These are phyloP conservation scores for Alosa sapidissima DNA, from an alignment of 2,797 vertebrate genomes.

Conservation along the genomic window DNA sequence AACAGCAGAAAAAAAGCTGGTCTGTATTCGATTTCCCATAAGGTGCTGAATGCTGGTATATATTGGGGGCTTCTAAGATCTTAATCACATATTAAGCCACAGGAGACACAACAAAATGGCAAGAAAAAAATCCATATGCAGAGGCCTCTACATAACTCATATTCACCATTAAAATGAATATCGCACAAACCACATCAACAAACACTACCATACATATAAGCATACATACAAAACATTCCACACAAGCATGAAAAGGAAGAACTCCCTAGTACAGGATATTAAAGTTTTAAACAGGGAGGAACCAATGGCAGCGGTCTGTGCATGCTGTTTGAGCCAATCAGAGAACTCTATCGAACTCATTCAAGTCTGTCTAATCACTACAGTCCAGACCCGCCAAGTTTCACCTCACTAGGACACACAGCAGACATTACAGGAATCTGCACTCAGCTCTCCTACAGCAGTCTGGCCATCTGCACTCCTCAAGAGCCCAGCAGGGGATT, in stretches of 20 bases:
- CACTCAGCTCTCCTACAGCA: background rate
- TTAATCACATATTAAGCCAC: background rate
- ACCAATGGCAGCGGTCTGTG: background rate
- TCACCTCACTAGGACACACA: no score
- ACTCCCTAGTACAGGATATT: background rate
- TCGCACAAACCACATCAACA: background rate
- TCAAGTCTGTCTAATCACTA: background rate
- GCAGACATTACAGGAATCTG: no score
- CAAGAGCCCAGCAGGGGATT: background rate
- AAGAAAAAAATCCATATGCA: background rate
- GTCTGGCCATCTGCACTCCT: background rate
- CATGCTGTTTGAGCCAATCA: background rate
- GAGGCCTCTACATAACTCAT: background rate
- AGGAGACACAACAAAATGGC: background rate
- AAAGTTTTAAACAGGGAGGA: background rate
- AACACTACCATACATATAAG: background rate
- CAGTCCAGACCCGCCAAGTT: no score
- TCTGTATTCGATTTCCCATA: background rate
- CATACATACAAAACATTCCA: background rate
- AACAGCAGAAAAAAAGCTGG: background rate
- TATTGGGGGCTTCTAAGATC: no score
- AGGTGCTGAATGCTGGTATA: background rate
- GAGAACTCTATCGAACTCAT: background rate
- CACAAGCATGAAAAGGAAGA: background rate
- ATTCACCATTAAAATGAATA: background rate